A percentile compares a stretch with the other conserved stretches of the same genome.
Evolutionary conservation across 2,797 vertebrate genomes (phyloP).

Genomic region (Meriones psammophilus): DNA sequence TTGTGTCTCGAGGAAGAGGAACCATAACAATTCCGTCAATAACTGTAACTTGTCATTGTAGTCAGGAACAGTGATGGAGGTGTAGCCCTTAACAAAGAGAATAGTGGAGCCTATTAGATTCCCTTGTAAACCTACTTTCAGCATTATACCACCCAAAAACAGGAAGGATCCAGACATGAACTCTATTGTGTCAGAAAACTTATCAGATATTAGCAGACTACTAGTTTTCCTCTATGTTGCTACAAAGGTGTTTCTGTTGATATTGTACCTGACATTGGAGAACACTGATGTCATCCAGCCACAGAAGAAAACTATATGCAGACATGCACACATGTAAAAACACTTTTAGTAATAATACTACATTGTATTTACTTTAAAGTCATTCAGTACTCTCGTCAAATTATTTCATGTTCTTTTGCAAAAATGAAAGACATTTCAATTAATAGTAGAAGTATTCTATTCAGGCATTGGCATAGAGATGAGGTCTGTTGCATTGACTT

Average conservation of each 20-base stretch:
- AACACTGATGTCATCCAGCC: not conserved
- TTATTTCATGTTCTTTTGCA: conserved; percentile 3
- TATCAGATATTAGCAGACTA: conserved; percentile 24
- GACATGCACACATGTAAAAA: not conserved
- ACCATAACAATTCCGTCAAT: conserved; percentile 65
- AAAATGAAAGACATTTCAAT: conserved; percentile 21
- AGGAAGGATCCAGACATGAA: conserved; percentile 61
- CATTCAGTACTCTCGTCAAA: not conserved
- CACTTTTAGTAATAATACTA: not conserved
- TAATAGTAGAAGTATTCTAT: not conserved
- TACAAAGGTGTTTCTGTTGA: not conserved
- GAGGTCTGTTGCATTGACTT: not conserved
- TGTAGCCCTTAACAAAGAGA: not conserved
- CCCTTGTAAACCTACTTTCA: conserved; percentile 5
- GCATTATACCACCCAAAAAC: conserved; percentile 15
- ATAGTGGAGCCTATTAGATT: not conserved
- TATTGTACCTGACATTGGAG: conserved; percentile 35
- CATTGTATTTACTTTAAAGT: conserved; percentile 8
- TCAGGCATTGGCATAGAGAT: not conserved
- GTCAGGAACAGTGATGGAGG: conserved; percentile 60
- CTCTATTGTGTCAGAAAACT: not conserved
- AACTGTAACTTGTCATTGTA: conserved; percentile 72
- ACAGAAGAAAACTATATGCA: not conserved
- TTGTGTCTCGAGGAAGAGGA: conserved; percentile 63
- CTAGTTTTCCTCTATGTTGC: not conserved